phyloP scores from a whole-genome alignment of 1,140 invertebrate genomes.

The Pemphigus obesinymphae region DNA sequence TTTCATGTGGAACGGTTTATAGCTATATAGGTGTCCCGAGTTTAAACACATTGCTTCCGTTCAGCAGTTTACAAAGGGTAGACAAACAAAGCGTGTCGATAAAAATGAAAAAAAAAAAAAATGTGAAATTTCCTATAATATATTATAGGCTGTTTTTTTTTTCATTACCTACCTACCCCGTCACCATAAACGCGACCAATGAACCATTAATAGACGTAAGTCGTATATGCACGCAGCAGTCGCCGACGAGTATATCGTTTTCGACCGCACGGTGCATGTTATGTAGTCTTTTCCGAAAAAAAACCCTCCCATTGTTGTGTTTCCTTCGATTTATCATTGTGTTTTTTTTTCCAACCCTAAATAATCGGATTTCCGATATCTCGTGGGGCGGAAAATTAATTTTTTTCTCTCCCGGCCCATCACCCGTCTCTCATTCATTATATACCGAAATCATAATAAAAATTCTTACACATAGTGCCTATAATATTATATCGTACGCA shows the following conservation, averaged over 20 bases:
- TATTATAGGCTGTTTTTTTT: neutral
- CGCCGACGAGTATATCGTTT: conserved; percentile 12
- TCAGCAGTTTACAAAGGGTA: conserved; percentile 4
- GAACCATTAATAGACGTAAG: conserved; percentile 20
- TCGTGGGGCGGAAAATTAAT: conserved; percentile 35
- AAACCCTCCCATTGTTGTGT: conserved; percentile 32
- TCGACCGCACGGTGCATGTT: conserved; percentile 2
- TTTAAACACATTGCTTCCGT: conserved; percentile 20
- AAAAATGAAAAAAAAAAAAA: conserved; percentile 15
- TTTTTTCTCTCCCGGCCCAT: neutral
- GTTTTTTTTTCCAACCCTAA: conserved; percentile 5
- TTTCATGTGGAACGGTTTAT: conserved; percentile 15
- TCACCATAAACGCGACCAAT: neutral
- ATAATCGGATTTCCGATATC: conserved; percentile 37
- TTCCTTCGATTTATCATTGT: conserved; percentile 18
- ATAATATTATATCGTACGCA: neutral
- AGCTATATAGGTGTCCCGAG: conserved; percentile 20
- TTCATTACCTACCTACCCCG: neutral
- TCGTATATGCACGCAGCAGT: neutral
- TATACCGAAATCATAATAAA: neutral
- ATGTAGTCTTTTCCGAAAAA: neutral
- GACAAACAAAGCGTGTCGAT: conserved; percentile 25
- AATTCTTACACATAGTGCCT: neutral
- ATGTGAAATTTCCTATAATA: neutral
- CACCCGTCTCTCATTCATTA: neutral